phyloP scores from a whole-genome alignment of 2,113 vertebrate species.

The Tricholaema leucomelas region DNA sequence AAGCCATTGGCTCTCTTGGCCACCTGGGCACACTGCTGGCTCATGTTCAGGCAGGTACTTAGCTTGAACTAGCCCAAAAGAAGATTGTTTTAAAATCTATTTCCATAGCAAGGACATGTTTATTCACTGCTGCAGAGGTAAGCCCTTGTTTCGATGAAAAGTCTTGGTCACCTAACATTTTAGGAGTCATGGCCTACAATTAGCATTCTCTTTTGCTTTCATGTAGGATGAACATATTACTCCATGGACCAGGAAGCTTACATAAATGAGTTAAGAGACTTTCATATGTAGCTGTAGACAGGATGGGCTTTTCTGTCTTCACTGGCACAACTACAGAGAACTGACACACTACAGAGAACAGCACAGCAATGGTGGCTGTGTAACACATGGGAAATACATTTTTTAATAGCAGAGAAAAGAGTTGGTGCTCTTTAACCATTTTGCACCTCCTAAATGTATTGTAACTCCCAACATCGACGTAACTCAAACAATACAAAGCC shows the following conservation, averaged over 20 bases:
- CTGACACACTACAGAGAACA: background rate
- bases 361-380: background rate
- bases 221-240: background rate
- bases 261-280: background rate
- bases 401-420: background rate
- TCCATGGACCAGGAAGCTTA: background rate
- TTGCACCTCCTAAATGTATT: background rate
- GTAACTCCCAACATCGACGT: background rate
- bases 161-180: background rate
- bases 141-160: background rate
- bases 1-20: too few species aligned
- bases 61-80: background rate
- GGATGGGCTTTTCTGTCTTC: background rate
- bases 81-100: background rate
- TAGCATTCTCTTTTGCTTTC: background rate
- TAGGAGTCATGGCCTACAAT: background rate
- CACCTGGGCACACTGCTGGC: too few species aligned
- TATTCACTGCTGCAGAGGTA: background rate
- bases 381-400: background rate
- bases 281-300: background rate
- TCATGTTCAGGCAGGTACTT: too few species aligned
- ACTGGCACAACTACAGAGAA: background rate
- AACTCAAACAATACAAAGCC: background rate
- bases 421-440: background rate
- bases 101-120: background rate